A percentile compares a stretch with the other conserved stretches of the same genome.
These are phyloP conservation scores for Leptinotarsa lineolata DNA, from an alignment of 1,140 invertebrate species.

Conservation along the genomic window DNA sequence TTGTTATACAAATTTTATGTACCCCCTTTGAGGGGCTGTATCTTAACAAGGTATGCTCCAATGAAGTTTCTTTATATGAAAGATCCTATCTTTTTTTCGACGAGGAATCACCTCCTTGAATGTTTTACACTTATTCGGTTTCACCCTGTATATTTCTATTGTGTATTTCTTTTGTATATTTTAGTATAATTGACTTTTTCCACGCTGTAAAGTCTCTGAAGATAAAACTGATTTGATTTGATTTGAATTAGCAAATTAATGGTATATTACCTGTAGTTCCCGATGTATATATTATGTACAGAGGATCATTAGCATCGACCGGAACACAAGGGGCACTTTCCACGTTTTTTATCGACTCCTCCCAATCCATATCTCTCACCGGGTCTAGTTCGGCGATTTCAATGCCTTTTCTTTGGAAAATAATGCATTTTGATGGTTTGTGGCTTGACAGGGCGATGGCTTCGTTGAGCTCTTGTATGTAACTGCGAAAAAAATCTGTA, in stretches of 20 bases:
- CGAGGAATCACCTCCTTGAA: too few species aligned
- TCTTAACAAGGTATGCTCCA: too few species aligned
- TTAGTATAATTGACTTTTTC: too few species aligned
- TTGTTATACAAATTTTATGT: too few species aligned
- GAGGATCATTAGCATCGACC: constrained; percentile 83
- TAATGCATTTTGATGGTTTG: constrained; percentile 76
- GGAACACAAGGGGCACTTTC: constrained; percentile 79
- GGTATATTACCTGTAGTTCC: constrained; percentile 73
- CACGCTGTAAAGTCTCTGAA: too few species aligned
- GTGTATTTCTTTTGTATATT: constrained; percentile 10
- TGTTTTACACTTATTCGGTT: not conserved
- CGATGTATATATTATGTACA: constrained; percentile 93
- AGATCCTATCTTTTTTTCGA: too few species aligned
- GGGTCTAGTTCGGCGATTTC: constrained; percentile 66
- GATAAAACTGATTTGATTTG: not conserved
- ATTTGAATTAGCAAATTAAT: not conserved
- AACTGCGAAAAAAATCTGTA: constrained; percentile 60
- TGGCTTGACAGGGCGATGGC: constrained; percentile 74
- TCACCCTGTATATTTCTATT: not conserved
- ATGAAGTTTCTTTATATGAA: too few species aligned
- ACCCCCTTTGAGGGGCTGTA: too few species aligned
- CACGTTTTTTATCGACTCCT: constrained; percentile 67
- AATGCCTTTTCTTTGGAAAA: constrained; percentile 75
- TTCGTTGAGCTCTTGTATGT: constrained; percentile 86
- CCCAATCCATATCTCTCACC: constrained; percentile 76